Conservation (phyloP, 2,888 invertebrate genomes). For the Pediacus dermestoides region DNA sequence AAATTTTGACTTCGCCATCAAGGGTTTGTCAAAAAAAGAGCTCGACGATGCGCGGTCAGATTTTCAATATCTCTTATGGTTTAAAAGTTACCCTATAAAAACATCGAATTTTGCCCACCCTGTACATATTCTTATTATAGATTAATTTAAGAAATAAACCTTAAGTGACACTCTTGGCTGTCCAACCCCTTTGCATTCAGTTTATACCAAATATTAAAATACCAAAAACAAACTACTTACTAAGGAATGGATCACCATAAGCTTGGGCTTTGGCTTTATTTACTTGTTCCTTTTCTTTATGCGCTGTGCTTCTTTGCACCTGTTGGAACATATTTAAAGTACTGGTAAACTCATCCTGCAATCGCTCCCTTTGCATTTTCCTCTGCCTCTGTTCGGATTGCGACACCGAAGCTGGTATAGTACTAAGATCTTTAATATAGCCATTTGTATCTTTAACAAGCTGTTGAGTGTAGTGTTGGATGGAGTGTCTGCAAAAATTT, state of each 20-base stretch:
- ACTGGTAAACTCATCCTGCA: constrained; percentile 88
- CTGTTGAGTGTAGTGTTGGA: constrained; percentile 93
- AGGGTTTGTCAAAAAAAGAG: no score
- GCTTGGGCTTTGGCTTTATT: constrained; percentile 68
- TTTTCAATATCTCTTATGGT: no score
- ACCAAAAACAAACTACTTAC: no score
- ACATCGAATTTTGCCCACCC: no score
- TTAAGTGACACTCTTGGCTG: no score
- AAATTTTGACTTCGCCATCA: no score
- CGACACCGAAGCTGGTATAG: constrained; percentile 56
- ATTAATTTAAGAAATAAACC: no score
- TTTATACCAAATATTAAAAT: no score
- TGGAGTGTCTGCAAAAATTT: constrained; percentile 69
- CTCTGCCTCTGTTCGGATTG: constrained; percentile 72
- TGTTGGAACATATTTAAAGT: constrained; percentile 86
- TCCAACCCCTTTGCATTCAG: no score
- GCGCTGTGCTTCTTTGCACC: constrained; percentile 81
- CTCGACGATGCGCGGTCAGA: no score
- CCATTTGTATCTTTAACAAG: constrained; percentile 89
- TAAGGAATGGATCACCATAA: constrained; percentile 57
- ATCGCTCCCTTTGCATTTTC: constrained; percentile 82
- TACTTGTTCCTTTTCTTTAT: constrained; percentile 87
- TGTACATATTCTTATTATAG: no score
- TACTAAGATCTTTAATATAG: constrained; percentile 77
- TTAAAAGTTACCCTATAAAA: no score